phyloP scores from a whole-genome alignment of 1,140 invertebrate species.

The Drosophila mayri region DNA sequence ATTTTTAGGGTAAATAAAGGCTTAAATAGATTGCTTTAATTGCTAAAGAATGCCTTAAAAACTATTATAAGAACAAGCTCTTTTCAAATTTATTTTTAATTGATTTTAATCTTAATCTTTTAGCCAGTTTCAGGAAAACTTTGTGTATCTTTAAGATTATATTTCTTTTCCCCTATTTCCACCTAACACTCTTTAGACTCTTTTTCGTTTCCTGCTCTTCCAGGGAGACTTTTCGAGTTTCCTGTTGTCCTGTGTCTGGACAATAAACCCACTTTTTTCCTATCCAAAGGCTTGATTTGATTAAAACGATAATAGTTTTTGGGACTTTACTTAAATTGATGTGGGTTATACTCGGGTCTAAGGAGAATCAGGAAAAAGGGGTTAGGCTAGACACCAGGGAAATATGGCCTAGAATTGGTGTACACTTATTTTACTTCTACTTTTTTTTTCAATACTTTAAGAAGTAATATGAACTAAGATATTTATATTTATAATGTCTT shows the following conservation, averaged over 20 bases:
- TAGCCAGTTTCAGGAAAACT: neutral
- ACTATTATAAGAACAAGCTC: neutral
- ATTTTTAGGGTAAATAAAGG: neutral
- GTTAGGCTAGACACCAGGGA: neutral
- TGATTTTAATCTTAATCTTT: no score
- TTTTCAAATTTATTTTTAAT: no score
- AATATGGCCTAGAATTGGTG: neutral
- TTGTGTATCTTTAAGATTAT: slow-evolving; percentile 6
- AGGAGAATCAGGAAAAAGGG: neutral
- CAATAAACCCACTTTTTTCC: slow-evolving; percentile 14
- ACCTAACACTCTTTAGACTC: slow-evolving; percentile 2
- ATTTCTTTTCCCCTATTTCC: slow-evolving; percentile 21
- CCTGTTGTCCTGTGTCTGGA: slow-evolving; percentile 9
- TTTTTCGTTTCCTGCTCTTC: slow-evolving; percentile 21
- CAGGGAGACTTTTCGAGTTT: slow-evolving; percentile 12
- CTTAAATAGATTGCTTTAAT: neutral
- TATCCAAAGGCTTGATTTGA: slow-evolving; percentile 60
- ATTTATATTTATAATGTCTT: neutral
- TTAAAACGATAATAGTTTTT: slow-evolving; percentile 79
- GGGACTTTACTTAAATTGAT: slow-evolving; percentile 76
- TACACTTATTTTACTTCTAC: no score
- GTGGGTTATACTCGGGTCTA: slow-evolving; percentile 45
- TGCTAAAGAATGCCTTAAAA: neutral
- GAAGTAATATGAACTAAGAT: neutral
- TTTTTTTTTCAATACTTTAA: neutral